Percentiles rank a stretch among this genome's conserved stretches.
Conservation (phyloP, 2,797 vertebrate genomes). For the Monodelphis domestica region DNA sequence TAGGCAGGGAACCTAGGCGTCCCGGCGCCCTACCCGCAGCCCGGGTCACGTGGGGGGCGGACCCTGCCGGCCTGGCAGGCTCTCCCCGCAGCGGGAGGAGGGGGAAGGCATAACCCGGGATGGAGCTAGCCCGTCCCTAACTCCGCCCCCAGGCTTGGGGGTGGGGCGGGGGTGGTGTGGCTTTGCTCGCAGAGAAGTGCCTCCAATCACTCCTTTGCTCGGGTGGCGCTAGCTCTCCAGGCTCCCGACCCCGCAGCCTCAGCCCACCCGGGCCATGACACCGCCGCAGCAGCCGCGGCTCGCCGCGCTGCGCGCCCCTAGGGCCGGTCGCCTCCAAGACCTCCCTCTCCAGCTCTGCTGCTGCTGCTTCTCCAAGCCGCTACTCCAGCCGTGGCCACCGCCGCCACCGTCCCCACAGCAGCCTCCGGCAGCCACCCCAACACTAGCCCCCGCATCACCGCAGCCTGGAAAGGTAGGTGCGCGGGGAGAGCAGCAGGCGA, state of each 20-base stretch:
- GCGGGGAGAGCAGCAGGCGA: conserved; percentile 34
- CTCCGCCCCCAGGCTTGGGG: conserved; percentile 71
- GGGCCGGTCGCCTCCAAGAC: conserved; percentile 39
- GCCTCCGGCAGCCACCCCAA: conserved; percentile 64
- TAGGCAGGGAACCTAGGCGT: background rate
- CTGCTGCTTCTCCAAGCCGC: conserved; percentile 57
- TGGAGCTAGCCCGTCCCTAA: conserved; percentile 58
- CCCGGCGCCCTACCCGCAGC: conserved; percentile 6
- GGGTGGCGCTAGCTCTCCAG: conserved; percentile 61
- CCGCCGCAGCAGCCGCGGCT: conserved; percentile 72
- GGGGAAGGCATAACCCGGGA: conserved; percentile 53
- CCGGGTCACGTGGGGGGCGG: background rate
- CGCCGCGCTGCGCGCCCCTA: conserved; percentile 70
- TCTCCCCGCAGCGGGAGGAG: background rate
- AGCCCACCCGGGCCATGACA: conserved; percentile 64
- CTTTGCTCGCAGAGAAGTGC: conserved; percentile 47
- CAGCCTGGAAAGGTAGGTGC: conserved; percentile 78
- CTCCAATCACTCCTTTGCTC: conserved; percentile 70
- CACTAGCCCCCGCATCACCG: conserved; percentile 72
- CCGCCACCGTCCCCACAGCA: conserved; percentile 53
- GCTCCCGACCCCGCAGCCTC: conserved; percentile 51
- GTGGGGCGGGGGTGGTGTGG: conserved; percentile 50
- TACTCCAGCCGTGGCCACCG: conserved; percentile 42
- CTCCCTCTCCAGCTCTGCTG: conserved; percentile 34
- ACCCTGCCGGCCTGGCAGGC: background rate